Evolutionary conservation across 2,797 vertebrate species (phyloP).

Genomic region (Protosalanx chinensis): DNA sequence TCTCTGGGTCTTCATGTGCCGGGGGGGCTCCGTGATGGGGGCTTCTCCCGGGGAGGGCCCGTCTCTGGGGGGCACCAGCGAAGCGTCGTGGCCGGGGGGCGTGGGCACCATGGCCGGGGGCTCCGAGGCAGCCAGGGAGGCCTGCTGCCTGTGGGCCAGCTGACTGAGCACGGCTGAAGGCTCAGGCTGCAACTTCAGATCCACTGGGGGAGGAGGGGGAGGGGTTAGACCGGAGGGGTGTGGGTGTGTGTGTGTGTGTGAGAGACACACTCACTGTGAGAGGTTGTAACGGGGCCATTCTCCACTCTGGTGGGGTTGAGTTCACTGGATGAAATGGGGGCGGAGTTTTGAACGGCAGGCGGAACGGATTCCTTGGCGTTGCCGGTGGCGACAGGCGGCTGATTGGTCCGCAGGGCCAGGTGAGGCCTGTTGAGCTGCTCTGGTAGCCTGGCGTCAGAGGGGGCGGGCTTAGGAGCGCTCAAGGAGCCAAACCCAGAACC

Average conservation of each 20-base stretch:
- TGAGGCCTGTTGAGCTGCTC: conserved; percentile 82
- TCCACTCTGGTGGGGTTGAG: conserved; percentile 74
- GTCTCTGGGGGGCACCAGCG: conserved; percentile 51
- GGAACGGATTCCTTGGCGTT: conserved; percentile 62
- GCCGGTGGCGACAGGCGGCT: conserved; percentile 50
- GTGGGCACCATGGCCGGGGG: conserved; percentile 74
- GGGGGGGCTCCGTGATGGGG: conserved; percentile 57
- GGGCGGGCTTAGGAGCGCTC: conserved; percentile 74
- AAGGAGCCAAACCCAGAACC: conserved; percentile 86
- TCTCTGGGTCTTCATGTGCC: conserved; percentile 86
- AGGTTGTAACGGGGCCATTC: conserved; percentile 56
- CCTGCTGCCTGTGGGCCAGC: conserved; percentile 78
- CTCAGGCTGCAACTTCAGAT: conserved; percentile 91
- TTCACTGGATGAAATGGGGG: conserved; percentile 69
- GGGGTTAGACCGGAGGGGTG: background rate
- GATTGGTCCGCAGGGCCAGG: conserved; percentile 75
- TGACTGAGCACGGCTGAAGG: conserved; percentile 94
- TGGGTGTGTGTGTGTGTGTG: conserved; percentile 5
- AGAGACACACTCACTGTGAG: conserved; percentile 59
- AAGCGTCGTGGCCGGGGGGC: conserved; percentile 67
- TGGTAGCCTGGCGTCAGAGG: conserved; percentile 77
- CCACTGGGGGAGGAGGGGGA: conserved; percentile 64
- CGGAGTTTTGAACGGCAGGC: conserved; percentile 49
- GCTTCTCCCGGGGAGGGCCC: conserved; percentile 58
- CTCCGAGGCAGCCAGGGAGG: conserved; percentile 51